Conservation (phyloP, 2,797 vertebrate genomes). For the Pipistrellus nathusii region DNA sequence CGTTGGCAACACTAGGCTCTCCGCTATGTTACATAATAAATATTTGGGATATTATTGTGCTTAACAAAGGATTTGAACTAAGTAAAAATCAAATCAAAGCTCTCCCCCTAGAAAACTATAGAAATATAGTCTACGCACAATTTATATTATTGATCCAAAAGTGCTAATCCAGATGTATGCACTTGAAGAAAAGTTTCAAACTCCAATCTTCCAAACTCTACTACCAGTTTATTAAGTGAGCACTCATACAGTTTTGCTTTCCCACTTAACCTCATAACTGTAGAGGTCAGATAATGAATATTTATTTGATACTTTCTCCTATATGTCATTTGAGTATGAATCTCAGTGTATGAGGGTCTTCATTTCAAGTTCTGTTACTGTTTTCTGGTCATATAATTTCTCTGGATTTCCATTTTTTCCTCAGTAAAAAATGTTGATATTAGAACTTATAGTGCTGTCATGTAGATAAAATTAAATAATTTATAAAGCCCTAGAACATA, state of each 20-base stretch:
- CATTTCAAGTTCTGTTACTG: conserved; percentile 2
- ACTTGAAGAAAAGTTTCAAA: not conserved
- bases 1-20: not conserved
- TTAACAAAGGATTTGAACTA: conserved; percentile 29
- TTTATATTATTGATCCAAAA: not conserved
- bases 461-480: not conserved
- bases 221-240: not conserved
- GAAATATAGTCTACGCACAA: not conserved
- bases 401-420: not conserved
- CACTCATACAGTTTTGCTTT: not conserved
- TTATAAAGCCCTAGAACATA: not conserved
- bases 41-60: not conserved
- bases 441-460: not conserved
- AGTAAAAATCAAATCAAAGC: conserved; percentile 20
- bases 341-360: not conserved
- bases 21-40: not conserved
- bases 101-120: not conserved
- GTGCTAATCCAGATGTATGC: not conserved
- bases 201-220: not conserved
- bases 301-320: not conserved
- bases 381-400: not conserved
- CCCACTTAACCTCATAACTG: not conserved
- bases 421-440: not conserved
- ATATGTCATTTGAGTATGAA: not conserved
- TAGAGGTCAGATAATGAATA: not conserved